Evolutionary conservation across 2,888 invertebrate genomes (phyloP), one percentile per base, ranked within the genome.

Genomic region (Meiosimyza platycephala): DNA sequence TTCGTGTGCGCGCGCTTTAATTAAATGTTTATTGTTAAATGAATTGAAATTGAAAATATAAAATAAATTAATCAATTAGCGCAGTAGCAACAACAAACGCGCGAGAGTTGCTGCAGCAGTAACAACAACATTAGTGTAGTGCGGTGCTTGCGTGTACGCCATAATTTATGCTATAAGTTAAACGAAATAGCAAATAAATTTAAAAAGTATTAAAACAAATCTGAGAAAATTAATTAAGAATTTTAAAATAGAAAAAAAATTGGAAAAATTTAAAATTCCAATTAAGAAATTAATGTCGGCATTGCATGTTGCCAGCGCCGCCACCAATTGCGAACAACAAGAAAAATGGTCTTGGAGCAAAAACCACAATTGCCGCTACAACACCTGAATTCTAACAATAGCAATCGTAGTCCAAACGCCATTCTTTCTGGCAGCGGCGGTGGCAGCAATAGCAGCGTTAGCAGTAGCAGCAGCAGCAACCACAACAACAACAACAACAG

Each of bases 331-430:
- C 59, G 15, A 50, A 50, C 57, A 51, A 57, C 67, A 57, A 70
- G 71, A 77, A 77, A 76, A 84, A 84, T 84, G 84, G 84, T 84
- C 77, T 81, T 84, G 79, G 84, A 84, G 79, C 84, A 83, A 80
- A 80, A 80, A 75, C 76, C 72, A 16, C 76, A 76, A 54, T 74
- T 74, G 57, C 78, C 76, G 52, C 78, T 77, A 60, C 78, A 76
- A 57, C 74, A 76, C 50, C 69, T 73, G 68, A 62, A 65, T 33
- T 54, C 52, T 64, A 69, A 54, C 72, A 59, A 75, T 60, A 63
- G 55, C 76, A 78, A 63, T 63, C 74, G 72, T 33, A 71, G 63
- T n/a, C 13, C 64, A 55, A 57, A 54, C 63, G 55, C 72, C 71
- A 60, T 67, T 18, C 69, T 72, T 60, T 52, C 73, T 70, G 76